Conservation (phyloP, 64 coral and sea anemone genomes). For the Stylophora pistillata region DNA sequence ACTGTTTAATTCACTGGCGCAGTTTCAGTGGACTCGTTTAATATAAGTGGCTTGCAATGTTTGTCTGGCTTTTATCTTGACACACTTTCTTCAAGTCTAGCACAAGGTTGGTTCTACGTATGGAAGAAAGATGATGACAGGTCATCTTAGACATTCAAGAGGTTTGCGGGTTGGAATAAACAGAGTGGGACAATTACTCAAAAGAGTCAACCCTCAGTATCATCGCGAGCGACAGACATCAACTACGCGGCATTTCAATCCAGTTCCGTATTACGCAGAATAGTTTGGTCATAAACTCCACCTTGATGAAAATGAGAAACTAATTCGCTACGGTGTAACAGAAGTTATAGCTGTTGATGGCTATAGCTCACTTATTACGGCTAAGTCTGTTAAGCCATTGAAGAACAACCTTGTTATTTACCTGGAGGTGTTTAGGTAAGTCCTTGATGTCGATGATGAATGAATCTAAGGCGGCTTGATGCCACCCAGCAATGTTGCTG, state of each 20-base stretch:
- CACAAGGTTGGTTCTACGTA: constrained; percentile 35
- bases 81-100: neutral
- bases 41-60: neutral
- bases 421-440: too few species aligned
- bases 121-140: constrained; percentile 30
- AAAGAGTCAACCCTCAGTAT: too few species aligned
- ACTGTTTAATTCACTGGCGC: too few species aligned
- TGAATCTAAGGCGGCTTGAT: too few species aligned
- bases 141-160: constrained; percentile 26
- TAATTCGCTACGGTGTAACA: neutral
- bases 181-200: too few species aligned
- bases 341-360: neutral
- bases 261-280: constrained; percentile 21
- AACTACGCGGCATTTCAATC: constrained; percentile 17
- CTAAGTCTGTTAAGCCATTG: neutral
- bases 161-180: constrained; percentile 19
- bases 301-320: neutral
- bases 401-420: neutral
- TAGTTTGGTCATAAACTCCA: constrained; percentile 33
- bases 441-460: too few species aligned
- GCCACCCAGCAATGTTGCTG: too few species aligned
- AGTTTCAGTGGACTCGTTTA: neutral
- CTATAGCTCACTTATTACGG: neutral
- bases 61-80: neutral
- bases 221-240: constrained; percentile 9